phyloP scores from a whole-genome alignment of 2,888 invertebrate species.

The Mamestra brassicae region DNA sequence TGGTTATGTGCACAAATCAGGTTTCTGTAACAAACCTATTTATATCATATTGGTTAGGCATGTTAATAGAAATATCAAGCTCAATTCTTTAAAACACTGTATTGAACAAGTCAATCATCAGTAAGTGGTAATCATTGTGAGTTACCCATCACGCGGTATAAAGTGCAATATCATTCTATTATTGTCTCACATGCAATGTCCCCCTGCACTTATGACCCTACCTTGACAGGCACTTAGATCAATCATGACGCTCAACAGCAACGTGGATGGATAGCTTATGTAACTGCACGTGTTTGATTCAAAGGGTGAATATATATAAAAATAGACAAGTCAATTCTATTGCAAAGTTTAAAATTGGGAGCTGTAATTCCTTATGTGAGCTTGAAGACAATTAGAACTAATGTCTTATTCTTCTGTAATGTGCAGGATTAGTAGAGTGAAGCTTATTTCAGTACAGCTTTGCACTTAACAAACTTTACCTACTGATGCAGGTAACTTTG shows the following conservation, averaged over 20 bases:
- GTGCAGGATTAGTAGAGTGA: too few relatives aligned
- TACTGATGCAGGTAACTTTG: too few relatives aligned
- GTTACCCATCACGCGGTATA: conserved; percentile 3
- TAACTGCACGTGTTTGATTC: background rate
- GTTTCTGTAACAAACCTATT: background rate
- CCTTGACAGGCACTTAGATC: conserved; percentile 55
- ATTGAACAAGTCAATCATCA: conserved; percentile 18
- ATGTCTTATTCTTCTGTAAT: too few relatives aligned
- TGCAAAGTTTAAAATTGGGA: background rate
- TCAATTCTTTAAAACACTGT: background rate
- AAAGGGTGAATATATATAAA: background rate
- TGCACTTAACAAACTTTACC: too few relatives aligned
- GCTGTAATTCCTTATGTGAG: too few relatives aligned
- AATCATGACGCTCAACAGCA: conserved; percentile 41
- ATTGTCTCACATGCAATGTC: conserved; percentile 39
- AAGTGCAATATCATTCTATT: conserved; percentile 50
- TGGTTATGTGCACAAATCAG: background rate
- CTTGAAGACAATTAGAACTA: too few relatives aligned
- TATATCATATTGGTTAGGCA: too few relatives aligned
- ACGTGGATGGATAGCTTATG: background rate
- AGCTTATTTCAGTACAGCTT: too few relatives aligned
- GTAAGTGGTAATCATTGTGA: conserved; percentile 23
- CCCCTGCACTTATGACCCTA: conserved; percentile 47
- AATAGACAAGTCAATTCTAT: background rate
- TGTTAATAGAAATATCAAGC: background rate